Conservation (phyloP, 2,113 vertebrate species). For the Terrapene triunguis region DNA sequence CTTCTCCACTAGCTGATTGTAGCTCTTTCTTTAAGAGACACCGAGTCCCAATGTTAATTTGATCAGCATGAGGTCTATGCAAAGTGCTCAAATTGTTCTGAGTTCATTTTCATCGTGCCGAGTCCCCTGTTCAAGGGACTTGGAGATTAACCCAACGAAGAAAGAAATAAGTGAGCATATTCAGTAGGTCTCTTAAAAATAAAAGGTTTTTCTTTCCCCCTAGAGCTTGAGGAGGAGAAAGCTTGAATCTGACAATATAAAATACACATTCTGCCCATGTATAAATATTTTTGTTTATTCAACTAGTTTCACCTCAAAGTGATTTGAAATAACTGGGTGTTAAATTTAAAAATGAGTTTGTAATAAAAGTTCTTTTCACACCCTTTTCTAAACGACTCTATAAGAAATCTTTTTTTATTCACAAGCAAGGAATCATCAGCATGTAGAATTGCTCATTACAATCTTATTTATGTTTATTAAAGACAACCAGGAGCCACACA, state of each 20-base stretch:
- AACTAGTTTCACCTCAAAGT: slow-evolving; percentile 5
- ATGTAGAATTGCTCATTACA: slow-evolving; percentile 21
- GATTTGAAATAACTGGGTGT: slow-evolving; percentile 36
- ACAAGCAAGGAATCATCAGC: slow-evolving; percentile 6
- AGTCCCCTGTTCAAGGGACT: not conserved
- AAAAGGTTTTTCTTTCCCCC: not conserved
- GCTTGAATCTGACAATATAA: not conserved
- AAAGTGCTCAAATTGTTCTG: not conserved
- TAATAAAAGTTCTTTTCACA: not conserved
- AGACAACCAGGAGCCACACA: slow-evolving; percentile 45
- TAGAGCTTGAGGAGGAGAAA: not conserved
- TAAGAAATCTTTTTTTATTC: not conserved
- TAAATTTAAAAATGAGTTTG: slow-evolving; percentile 13
- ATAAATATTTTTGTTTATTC: slow-evolving; percentile 32
- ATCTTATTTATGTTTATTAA: slow-evolving; percentile 62
- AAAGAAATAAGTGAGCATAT: not conserved
- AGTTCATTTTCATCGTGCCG: not conserved
- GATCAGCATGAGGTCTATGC: not conserved
- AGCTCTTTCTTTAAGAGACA: not conserved
- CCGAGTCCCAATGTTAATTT: not conserved
- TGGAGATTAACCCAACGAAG: not conserved
- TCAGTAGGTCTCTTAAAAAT: not conserved
- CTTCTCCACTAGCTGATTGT: not conserved
- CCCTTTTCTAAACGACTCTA: slow-evolving; percentile 14
- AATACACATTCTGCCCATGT: not conserved